A percentile compares a stretch with the other conserved stretches of the same genome.
Conservation (phyloP, 1,140 invertebrate genomes). For the Scaptodrosophila lebanonensis region DNA sequence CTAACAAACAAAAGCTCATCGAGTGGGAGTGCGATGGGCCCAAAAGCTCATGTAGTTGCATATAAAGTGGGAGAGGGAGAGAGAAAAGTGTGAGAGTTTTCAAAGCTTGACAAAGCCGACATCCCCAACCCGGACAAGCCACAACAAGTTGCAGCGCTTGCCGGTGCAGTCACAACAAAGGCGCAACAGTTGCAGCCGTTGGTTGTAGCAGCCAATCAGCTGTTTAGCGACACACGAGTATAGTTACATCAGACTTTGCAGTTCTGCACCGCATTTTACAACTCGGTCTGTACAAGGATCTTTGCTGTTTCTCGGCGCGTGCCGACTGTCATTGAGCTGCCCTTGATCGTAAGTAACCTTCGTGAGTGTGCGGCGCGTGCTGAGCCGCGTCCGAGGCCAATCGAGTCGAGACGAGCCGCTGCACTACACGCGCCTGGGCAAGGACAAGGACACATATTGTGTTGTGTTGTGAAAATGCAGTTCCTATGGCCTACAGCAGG, state of each 20-base stretch:
- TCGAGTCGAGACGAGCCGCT: constrained; percentile 13
- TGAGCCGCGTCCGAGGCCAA: constrained; percentile 2
- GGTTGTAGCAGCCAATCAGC: constrained; percentile 30
- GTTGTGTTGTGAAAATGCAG: too few species aligned
- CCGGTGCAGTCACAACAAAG: constrained; percentile 9
- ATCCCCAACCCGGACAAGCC: constrained; percentile 12
- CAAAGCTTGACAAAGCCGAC: not conserved
- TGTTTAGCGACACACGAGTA: constrained; percentile 21
- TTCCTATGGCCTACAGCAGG: not conserved
- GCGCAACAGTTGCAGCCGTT: constrained; percentile 55
- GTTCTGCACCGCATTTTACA: too few species aligned
- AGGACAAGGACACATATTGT: constrained; percentile 2
- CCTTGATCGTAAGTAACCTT: constrained; percentile 62
- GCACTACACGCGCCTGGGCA: constrained; percentile 13
- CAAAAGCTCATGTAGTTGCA: too few species aligned
- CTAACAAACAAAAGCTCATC: constrained; percentile 19
- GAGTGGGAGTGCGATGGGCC: constrained; percentile 12
- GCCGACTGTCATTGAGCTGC: constrained; percentile 51
- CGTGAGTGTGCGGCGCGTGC: constrained; percentile 13
- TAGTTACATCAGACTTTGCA: too few species aligned
- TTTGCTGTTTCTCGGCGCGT: not conserved
- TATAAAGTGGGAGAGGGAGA: not conserved
- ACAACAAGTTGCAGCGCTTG: constrained; percentile 48
- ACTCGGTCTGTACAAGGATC: too few species aligned
- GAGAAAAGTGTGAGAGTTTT: constrained; percentile 12